Evolutionary conservation across 35 echinoderm and acorn worm species (phyloP), one percentile per base, ranked within the genome.

Genomic region (Antedon bifida): DNA sequence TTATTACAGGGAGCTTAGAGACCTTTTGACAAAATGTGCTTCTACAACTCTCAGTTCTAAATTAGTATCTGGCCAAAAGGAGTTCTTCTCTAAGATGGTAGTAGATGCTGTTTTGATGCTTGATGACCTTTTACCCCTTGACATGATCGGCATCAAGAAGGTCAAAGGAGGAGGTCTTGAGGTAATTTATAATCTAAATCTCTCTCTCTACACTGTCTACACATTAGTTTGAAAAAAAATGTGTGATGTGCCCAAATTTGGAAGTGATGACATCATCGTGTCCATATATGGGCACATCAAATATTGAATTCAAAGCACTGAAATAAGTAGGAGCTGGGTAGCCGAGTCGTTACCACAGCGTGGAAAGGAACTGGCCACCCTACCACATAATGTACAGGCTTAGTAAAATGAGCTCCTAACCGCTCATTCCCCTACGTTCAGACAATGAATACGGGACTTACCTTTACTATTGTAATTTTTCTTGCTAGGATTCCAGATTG

Each of bases 101-200:
- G 95, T 99, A 4, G 91, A 90, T 90, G 95, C 95, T 0, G 95
- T 99, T 30, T 87, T 75, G 77, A 74, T 89, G 36, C 81, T 99
- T 36, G 95, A 92, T 88, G 95, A 99, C 26, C 85, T 90, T 32
- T 82, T 99, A 78, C 95, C 95, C 32, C 81, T 99, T 82, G 88
- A 99, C 45, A 99, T 99, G 95, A 99, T 99, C 83, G 95, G 95
- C 17, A 92, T 99, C 35, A 99, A 99, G 86, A 99, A 99, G 44
- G 84, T 99, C 9, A 91, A 89, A 39, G 95, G 95, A 82, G 95
- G 95, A 26, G 90, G 88, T 8, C 74, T 99, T 19, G 95, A 99
- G 95, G 95, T 99, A 83, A 26, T 83, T 77, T n/a, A n/a, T n/a
- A n/a, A n/a, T n/a, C n/a, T n/a, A 11, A 23, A 34, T 46, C 29